Evolutionary conservation across 2,797 vertebrate species (phyloP).

Genomic region (Hydrocynus forskahlii): DNA sequence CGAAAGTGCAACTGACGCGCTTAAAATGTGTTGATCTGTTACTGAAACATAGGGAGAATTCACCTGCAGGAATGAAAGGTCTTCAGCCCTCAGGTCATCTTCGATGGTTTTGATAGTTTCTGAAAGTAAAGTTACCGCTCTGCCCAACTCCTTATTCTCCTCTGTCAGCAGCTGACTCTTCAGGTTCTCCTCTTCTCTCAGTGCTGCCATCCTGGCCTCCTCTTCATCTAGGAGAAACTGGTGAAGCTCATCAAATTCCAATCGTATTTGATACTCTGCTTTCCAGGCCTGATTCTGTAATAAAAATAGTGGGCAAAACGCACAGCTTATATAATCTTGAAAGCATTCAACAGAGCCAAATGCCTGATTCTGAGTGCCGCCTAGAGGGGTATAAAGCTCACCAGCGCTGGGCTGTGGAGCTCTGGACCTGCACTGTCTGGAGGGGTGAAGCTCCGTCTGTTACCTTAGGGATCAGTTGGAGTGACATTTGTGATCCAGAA

Average conservation of each 20-base stretch:
- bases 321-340: background rate
- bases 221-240: constrained; percentile 30
- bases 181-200: constrained; percentile 18
- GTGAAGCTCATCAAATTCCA: constrained; percentile 20
- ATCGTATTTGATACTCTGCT: constrained; percentile 22
- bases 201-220: constrained; percentile 18
- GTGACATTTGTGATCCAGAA: no score
- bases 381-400: background rate
- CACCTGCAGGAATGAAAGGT: constrained; percentile 24
- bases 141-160: constrained; percentile 3
- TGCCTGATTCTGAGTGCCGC: background rate
- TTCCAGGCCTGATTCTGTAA: constrained; percentile 22
- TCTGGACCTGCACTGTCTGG: no score
- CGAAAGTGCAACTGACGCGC: no score
- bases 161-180: constrained; percentile 7
- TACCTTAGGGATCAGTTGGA: no score
- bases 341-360: background rate
- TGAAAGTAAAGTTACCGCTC: background rate
- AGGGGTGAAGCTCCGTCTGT: no score
- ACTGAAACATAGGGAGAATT: background rate
- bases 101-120: constrained; percentile 1
- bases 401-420: no score
- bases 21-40: background rate
- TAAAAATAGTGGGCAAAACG: background rate
- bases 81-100: constrained; percentile 7